Percentiles rank a stretch among this genome's conserved stretches.
phyloP scores from a whole-genome alignment of 2,797 vertebrate species.

The Alca torda region DNA sequence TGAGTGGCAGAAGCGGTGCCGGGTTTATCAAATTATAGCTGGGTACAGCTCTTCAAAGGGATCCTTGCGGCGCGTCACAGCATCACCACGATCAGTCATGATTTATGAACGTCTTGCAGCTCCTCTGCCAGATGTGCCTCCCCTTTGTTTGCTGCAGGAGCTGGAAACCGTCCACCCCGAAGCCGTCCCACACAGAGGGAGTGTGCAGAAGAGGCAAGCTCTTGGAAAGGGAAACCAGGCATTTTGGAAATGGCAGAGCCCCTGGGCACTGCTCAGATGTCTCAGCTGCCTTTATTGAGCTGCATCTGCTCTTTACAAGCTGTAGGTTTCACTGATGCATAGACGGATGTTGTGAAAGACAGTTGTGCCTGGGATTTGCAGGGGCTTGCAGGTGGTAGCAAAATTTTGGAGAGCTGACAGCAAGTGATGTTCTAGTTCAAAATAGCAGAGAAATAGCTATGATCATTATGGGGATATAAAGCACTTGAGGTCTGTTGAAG shows the following conservation, averaged over 20 bases:
- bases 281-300: neutral
- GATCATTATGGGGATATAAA: neutral
- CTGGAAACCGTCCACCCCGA: neutral
- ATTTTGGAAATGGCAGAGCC: constrained; percentile 4
- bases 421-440: constrained; percentile 3
- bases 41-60: constrained; percentile 33
- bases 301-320: constrained; percentile 44
- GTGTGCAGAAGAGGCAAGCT: neutral
- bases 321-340: neutral
- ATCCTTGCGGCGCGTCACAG: neutral
- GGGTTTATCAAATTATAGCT: neutral
- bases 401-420: constrained; percentile 46
- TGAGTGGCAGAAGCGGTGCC: rapidly evolving
- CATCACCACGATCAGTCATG: neutral
- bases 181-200: neutral
- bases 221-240: constrained; percentile 15
- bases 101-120: constrained; percentile 11
- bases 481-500: neutral
- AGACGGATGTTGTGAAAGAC: constrained; percentile 28
- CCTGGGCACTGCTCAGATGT: constrained; percentile 12
- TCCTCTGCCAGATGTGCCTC: constrained; percentile 46
- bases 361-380: constrained; percentile 15
- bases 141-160: constrained; percentile 11
- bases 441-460: neutral
- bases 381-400: constrained; percentile 31